These are phyloP conservation scores for Alloplasta piceator DNA, from an alignment of 2,888 invertebrate species.

Conservation along the genomic window DNA sequence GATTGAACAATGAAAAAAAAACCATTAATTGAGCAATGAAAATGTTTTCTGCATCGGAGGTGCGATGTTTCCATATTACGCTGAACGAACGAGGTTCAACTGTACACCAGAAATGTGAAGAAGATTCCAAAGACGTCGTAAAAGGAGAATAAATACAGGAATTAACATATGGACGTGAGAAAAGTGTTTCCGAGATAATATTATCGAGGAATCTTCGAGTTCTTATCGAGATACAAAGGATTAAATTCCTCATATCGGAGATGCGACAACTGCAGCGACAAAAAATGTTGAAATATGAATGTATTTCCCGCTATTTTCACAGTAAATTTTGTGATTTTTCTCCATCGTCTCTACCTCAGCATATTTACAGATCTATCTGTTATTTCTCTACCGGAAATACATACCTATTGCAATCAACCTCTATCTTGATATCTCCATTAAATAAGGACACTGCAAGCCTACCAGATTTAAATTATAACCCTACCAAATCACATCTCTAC, in stretches of 20 bases:
- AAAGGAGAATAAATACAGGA: constrained; percentile 44
- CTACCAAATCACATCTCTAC: too few relatives aligned
- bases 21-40: too few relatives aligned
- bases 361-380: too few relatives aligned
- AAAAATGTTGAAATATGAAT: constrained; percentile 1
- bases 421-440: not conserved
- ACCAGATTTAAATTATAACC: too few relatives aligned
- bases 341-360: too few relatives aligned
- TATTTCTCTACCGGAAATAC: not conserved
- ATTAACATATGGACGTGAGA: constrained; percentile 17
- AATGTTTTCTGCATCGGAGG: too few relatives aligned
- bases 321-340: too few relatives aligned
- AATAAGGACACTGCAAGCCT: too few relatives aligned
- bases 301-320: too few relatives aligned
- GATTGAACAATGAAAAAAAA: too few relatives aligned
- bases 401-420: not conserved
- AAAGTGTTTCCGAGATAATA: constrained; percentile 24
- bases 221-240: not conserved
- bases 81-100: too few relatives aligned
- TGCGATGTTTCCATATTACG: too few relatives aligned
- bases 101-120: constrained; percentile 10
- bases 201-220: not conserved
- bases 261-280: not conserved
- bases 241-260: not conserved
- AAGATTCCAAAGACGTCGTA: constrained; percentile 27